These are phyloP conservation scores for Caenorhabditis sulstoni DNA, from an alignment of 2,888 invertebrate genomes.

Conservation along the genomic window DNA sequence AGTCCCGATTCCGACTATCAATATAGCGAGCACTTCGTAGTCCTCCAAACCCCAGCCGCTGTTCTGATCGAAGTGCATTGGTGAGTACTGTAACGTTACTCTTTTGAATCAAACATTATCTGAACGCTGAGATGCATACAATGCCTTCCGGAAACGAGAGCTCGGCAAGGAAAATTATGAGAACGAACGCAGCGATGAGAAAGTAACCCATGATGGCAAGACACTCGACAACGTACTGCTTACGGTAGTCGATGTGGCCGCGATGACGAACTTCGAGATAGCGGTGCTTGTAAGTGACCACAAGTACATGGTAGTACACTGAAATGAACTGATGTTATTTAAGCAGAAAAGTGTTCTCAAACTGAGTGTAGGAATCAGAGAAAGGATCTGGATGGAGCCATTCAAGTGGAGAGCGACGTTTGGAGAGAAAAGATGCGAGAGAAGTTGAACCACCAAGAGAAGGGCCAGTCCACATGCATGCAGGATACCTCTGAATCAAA, in stretches of 20 bases:
- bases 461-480: background rate
- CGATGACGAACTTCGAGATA: conserved; percentile 4
- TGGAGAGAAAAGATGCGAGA: background rate
- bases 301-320: conserved; percentile 19
- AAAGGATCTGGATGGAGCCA: conserved; percentile 18
- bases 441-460: background rate
- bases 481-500: background rate
- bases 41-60: background rate
- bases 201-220: background rate
- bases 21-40: background rate
- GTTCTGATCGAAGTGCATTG: background rate
- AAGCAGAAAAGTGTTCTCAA: background rate
- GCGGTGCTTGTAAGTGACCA: conserved; percentile 18
- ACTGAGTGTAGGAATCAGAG: conserved; percentile 6
- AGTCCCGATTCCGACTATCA: background rate
- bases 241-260: conserved; percentile 1
- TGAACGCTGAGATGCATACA: too few relatives aligned
- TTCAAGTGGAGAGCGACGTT: background rate
- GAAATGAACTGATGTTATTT: background rate
- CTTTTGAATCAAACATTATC: too few relatives aligned
- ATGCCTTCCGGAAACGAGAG: background rate
- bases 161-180: conserved; percentile 2
- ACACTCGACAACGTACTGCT: background rate
- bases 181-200: background rate
- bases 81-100: too few relatives aligned